Conservation (phyloP, 1,140 invertebrate genomes). For the Zaprionus taronus region DNA sequence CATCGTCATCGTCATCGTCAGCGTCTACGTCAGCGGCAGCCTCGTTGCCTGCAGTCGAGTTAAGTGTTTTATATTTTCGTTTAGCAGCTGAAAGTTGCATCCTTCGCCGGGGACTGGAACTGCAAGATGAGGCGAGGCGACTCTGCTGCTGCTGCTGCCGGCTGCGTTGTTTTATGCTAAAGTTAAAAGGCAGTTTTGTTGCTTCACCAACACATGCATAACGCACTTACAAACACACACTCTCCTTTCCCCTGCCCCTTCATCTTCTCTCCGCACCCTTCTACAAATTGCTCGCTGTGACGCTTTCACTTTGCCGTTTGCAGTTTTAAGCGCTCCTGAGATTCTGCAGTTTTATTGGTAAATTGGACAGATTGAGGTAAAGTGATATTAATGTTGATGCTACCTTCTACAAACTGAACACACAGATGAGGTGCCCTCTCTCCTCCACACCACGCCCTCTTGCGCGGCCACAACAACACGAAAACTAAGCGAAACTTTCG, state of each 20-base stretch:
- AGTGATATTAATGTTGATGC: constrained; percentile 74
- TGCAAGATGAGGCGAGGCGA: background rate
- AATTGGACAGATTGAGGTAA: constrained; percentile 79
- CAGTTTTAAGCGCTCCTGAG: constrained; percentile 69
- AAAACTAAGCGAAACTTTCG: constrained; percentile 9
- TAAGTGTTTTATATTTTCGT: constrained; percentile 83
- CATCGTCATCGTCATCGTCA: constrained; percentile 11
- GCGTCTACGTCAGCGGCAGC: constrained; percentile 7
- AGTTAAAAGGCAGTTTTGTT: constrained; percentile 73
- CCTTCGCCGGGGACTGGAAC: constrained; percentile 42
- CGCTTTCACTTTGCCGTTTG: constrained; percentile 51
- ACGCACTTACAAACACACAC: constrained; percentile 35
- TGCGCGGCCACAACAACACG: background rate
- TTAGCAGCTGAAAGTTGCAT: constrained; percentile 82
- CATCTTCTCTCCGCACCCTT: background rate
- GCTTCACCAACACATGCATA: constrained; percentile 40
- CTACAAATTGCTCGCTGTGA: constrained; percentile 29
- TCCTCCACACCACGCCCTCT: no score
- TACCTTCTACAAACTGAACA: constrained; percentile 3
- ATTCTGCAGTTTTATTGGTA: constrained; percentile 76
- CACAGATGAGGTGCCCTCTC: background rate
- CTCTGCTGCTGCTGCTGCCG: constrained; percentile 50
- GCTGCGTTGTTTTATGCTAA: constrained; percentile 74
- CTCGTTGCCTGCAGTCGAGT: constrained; percentile 67
- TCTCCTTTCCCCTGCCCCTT: background rate